These are phyloP conservation scores for Chondrilla cf. caribensis DNA, from an alignment of 37 sponge, comb jelly and placozoan genomes.

Conservation along the genomic window DNA sequence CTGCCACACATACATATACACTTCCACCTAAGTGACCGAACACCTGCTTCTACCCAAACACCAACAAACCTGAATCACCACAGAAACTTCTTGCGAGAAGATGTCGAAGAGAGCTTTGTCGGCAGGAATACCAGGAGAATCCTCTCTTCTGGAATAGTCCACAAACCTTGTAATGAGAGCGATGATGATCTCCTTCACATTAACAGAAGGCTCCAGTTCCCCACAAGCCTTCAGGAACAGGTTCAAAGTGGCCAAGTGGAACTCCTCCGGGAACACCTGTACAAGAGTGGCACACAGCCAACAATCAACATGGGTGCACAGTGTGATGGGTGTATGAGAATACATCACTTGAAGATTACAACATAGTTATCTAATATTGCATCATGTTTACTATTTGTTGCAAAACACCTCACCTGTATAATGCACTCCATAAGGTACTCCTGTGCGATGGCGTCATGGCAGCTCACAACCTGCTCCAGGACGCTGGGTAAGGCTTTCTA, in stretches of 20 bases:
- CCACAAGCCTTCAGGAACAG: conserved; percentile 82
- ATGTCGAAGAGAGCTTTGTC: conserved; percentile 91
- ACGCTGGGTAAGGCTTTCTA: conserved; percentile 79
- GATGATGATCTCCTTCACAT: conserved; percentile 94
- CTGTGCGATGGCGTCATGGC: conserved; percentile 95
- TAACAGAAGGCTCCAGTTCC: conserved; percentile 79
- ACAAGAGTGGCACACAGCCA: not conserved
- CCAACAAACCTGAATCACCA: conserved; percentile 78
- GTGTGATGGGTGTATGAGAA: no score
- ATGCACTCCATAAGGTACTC: conserved; percentile 99
- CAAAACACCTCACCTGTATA: conserved; percentile 91
- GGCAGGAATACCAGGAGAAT: conserved; percentile 81
- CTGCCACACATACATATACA: no score
- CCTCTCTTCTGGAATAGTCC: conserved; percentile 76
- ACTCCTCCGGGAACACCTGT: conserved; percentile 98
- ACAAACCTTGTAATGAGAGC: conserved; percentile 86
- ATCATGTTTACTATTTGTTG: no score
- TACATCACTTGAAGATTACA: no score
- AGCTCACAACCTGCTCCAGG: conserved; percentile 94
- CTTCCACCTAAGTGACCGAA: not conserved
- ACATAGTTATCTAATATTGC: no score
- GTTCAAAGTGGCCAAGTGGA: conserved; percentile 90
- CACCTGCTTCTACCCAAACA: not conserved
- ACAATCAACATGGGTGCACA: not conserved
- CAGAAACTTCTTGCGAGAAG: conserved; percentile 92